Evolutionary conservation across 2,113 vertebrate genomes (phyloP).

Genomic region (Dicrurus megarhynchus): DNA sequence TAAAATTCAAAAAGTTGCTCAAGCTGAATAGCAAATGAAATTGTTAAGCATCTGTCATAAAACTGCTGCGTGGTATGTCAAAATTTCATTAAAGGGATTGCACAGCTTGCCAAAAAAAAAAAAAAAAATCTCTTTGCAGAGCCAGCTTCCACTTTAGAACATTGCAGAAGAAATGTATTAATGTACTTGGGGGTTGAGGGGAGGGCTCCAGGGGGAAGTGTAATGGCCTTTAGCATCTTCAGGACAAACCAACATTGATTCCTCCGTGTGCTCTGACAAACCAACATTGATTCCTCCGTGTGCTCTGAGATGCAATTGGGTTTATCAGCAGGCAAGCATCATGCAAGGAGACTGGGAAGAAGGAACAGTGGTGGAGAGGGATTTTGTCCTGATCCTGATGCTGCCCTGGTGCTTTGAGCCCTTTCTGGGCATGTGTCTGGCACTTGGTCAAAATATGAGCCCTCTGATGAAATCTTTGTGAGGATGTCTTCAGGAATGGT

Average conservation of each 20-base stretch:
- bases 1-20: constrained; percentile 50
- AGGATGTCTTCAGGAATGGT: not conserved
- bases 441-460: not conserved
- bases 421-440: not conserved
- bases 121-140: constrained; percentile 6
- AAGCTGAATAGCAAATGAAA: constrained; percentile 56
- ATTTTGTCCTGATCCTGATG: not conserved
- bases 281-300: constrained; percentile 36
- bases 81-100: constrained; percentile 59
- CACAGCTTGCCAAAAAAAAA: constrained; percentile 49
- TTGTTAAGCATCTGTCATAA: constrained; percentile 64
- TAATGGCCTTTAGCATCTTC: constrained; percentile 35
- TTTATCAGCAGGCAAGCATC: not conserved
- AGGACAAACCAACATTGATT: constrained; percentile 46
- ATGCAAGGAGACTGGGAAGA: not conserved
- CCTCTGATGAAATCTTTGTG: not conserved
- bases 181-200: not conserved
- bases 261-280: not conserved
- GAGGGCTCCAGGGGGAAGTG: not conserved
- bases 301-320: constrained; percentile 7
- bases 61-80: constrained; percentile 57
- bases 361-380: not conserved
- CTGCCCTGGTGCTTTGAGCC: not conserved
- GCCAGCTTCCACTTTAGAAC: constrained; percentile 63
- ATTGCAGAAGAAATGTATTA: constrained; percentile 54